A percentile compares a stretch with the other conserved stretches of the same genome.
These are phyloP conservation scores for Scrobipalpa atriplicella DNA, from an alignment of 2,888 invertebrate species.

Conservation along the genomic window DNA sequence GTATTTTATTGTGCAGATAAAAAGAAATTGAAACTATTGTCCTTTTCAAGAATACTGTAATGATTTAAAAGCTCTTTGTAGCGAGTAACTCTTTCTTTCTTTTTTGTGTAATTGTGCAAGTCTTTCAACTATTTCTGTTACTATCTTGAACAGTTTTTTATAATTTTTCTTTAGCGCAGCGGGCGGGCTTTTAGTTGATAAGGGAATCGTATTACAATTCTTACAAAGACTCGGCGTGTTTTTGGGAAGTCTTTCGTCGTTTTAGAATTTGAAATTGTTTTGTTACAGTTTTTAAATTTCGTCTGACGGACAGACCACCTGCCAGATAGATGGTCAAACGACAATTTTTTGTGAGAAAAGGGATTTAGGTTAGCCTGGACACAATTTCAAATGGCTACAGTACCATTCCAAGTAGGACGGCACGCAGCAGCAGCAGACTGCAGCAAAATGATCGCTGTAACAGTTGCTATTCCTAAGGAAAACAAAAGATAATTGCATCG, in stretches of 20 bases:
- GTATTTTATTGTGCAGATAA: slow-evolving; percentile 18
- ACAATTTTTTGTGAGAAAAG: no score
- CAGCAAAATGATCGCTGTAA: no score
- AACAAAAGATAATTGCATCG: no score
- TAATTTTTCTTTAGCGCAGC: not conserved
- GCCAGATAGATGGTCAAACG: no score
- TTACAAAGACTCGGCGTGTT: not conserved
- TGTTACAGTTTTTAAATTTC: not conserved
- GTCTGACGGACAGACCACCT: not conserved
- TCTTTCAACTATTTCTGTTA: not conserved
- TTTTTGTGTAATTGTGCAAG: slow-evolving; percentile 21
- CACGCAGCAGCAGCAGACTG: no score
- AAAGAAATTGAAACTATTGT: slow-evolving; percentile 23
- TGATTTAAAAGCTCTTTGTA: slow-evolving; percentile 15
- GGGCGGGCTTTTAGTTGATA: not conserved
- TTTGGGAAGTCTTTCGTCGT: not conserved
- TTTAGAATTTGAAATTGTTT: not conserved
- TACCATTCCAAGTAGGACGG: no score
- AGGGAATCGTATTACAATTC: not conserved
- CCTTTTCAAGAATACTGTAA: slow-evolving; percentile 20
- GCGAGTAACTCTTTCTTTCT: slow-evolving; percentile 22
- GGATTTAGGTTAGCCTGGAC: no score
- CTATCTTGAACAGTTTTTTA: not conserved
- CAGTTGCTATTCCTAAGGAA: no score
- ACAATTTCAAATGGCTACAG: no score